phyloP scores from a whole-genome alignment of 1,140 invertebrate genomes.

The Macrostomum lignano region DNA sequence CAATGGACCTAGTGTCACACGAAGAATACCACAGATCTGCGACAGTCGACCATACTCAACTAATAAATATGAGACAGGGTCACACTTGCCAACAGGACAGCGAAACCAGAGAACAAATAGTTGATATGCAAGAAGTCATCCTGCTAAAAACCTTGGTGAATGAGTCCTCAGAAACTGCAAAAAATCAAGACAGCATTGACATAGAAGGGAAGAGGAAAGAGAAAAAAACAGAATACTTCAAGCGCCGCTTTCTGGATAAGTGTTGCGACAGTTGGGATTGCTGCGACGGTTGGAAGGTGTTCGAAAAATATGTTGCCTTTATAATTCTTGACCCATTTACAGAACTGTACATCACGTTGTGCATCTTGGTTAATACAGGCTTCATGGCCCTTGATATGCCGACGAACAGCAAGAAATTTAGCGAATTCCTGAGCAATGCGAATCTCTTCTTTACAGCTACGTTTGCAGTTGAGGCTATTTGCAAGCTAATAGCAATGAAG shows the following conservation, averaged over 20 bases:
- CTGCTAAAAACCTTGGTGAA: too few species aligned
- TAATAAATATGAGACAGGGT: too few species aligned
- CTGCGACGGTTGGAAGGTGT: slow-evolving; percentile 57
- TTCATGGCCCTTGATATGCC: slow-evolving; percentile 93
- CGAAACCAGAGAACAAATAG: too few species aligned
- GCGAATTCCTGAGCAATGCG: slow-evolving; percentile 50
- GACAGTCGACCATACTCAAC: too few species aligned
- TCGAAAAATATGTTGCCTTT: slow-evolving; percentile 59
- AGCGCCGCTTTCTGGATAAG: slow-evolving; percentile 59
- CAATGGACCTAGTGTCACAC: too few species aligned
- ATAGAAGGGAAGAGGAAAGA: neutral
- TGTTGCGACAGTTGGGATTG: slow-evolving; percentile 94
- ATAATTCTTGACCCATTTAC: slow-evolving; percentile 89
- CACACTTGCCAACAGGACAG: too few species aligned
- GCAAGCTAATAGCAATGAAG: slow-evolving; percentile 82
- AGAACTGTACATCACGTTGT: slow-evolving; percentile 82
- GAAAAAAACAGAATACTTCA: too few species aligned
- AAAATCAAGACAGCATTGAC: too few species aligned
- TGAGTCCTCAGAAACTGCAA: too few species aligned
- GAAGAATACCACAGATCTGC: too few species aligned
- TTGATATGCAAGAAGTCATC: too few species aligned
- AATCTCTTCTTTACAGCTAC: slow-evolving; percentile 96
- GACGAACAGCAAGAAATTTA: slow-evolving; percentile 38
- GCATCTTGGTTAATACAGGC: slow-evolving; percentile 81
- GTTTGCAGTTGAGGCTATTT: slow-evolving; percentile 72